Conservation (phyloP, 2,113 vertebrate genomes). For the Pycnonotus jocosus region DNA sequence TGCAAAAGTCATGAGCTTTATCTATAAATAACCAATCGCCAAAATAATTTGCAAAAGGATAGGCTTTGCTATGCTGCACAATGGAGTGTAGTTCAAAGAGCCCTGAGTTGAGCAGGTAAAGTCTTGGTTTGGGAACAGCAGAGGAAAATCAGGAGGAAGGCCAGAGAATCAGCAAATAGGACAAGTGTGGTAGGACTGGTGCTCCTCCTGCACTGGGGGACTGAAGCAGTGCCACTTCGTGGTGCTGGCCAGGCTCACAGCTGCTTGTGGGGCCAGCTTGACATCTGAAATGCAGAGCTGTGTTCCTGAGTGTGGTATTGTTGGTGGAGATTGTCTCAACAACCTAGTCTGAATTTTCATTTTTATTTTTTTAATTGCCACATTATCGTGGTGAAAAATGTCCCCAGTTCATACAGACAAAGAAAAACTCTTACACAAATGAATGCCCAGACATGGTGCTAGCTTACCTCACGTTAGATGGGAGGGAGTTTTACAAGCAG, state of each 20-base stretch:
- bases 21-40: not conserved
- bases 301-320: not conserved
- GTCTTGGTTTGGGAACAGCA: not conserved
- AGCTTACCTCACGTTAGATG: not conserved
- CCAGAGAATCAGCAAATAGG: not conserved
- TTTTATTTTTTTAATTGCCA: not conserved
- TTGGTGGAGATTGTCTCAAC: not conserved
- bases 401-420: not conserved
- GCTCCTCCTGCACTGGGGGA: not conserved
- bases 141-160: not conserved
- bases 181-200: not conserved
- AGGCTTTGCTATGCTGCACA: not conserved
- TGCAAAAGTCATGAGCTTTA: not conserved
- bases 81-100: not conserved
- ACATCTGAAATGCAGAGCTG: not conserved
- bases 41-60: not conserved
- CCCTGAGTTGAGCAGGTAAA: not conserved
- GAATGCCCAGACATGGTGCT: not conserved
- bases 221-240: not conserved
- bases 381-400: not conserved
- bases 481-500: conserved; percentile 51
- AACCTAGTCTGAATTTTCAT: not conserved
- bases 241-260: not conserved
- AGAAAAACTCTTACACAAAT: not conserved
- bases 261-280: not conserved